Base-by-base conservation (phyloP, 2,888 invertebrate species). In the Phaonia tiefii region DNA sequence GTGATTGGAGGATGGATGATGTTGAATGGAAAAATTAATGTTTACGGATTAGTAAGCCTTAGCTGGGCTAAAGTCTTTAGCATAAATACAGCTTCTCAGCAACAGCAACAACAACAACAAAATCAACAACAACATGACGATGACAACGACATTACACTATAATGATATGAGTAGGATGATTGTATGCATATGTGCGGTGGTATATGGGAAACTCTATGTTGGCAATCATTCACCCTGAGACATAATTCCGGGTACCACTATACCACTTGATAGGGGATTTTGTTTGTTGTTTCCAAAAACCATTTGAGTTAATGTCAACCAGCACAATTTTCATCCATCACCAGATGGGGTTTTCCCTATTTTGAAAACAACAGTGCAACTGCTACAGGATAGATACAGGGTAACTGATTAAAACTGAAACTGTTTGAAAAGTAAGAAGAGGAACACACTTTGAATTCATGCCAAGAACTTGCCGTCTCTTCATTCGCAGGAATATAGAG, bases 1-100 rank as follows among this genome's bases (percentile, higher is more conserved):
- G 25, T 25, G 49, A 49, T 22, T 10, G 20, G 49, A 49, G 8
- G 54, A 54, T n/a, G 20, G 17, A 15, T 31, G 20, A 63, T 39
- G 63, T 63, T 63, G 22, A 42, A 39, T 17, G 20, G 3, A 37
- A 58, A 75, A 65, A 71, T 56, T 70, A 46, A 71, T 76, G 71
- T 76, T 76, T 71, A 76, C 65, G 56, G 76, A 71, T 76, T 76
- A 66, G 76, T 66, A 71, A 71, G 56, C 71, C 46, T 71, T 76
- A 76, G 56, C 58, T 58, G 71, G 44, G 56, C 65, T 66, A 76
- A 76, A 76, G 70, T 70, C 75, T 76, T 76, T 76, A 76, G 65
- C 56, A 76, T 70, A 71, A 44, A 70, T 63, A 42, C 70, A 63
- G 51, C 69, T 51, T 20, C 17, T 22, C 63, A 51, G 51, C 69